A percentile compares a stretch with the other conserved stretches of the same genome.
phyloP scores from a whole-genome alignment of 2,797 vertebrate species.

The Gastrophryne carolinensis region DNA sequence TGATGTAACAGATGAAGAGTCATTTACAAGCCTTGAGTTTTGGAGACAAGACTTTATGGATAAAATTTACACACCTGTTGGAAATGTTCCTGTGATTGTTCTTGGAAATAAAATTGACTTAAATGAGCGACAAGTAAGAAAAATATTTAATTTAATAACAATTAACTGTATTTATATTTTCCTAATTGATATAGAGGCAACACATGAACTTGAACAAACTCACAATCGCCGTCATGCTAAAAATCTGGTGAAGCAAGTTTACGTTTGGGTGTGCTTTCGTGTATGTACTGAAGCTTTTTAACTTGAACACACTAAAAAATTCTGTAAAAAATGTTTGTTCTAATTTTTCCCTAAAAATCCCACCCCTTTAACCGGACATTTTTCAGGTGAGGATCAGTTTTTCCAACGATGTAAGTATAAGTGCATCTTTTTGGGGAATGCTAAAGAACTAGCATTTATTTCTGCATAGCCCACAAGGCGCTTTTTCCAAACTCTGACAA shows the following conservation, averaged over 20 bases:
- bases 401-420: not conserved
- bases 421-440: not conserved
- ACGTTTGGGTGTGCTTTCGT: too few species aligned
- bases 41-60: slow-evolving; percentile 74
- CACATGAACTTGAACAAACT: too few species aligned
- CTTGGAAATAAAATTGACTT: slow-evolving; percentile 78
- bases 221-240: too few species aligned
- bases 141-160: not conserved
- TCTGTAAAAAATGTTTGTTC: too few species aligned
- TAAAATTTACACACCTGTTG: slow-evolving; percentile 63
- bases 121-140: slow-evolving; percentile 67
- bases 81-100: slow-evolving; percentile 72
- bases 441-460: too few species aligned
- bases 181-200: not conserved
- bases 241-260: too few species aligned
- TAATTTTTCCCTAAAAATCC: too few species aligned
- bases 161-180: not conserved
- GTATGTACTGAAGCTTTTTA: too few species aligned
- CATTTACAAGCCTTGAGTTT: slow-evolving; percentile 69
- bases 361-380: too few species aligned
- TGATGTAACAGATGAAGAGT: slow-evolving; percentile 73
- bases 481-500: too few species aligned
- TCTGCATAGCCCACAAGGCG: too few species aligned
- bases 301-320: too few species aligned
- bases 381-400: not conserved